Conservation (phyloP, 1,140 invertebrate genomes). For the Zophobas morio region DNA sequence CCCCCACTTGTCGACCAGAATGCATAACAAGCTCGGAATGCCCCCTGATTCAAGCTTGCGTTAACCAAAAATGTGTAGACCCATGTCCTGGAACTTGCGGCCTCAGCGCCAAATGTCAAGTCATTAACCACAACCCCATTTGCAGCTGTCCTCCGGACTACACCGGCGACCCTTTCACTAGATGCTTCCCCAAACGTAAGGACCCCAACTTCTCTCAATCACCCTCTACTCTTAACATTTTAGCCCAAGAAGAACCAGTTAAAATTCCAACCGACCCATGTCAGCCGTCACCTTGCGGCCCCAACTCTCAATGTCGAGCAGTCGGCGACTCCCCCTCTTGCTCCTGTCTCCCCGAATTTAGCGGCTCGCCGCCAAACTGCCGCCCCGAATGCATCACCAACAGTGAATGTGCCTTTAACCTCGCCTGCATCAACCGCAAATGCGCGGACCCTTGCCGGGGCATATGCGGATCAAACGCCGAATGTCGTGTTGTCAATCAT, state of each 20-base stretch:
- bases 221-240: slow-evolving; percentile 51
- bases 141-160: slow-evolving; percentile 81
- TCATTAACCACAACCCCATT: slow-evolving; percentile 77
- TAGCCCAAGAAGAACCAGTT: slow-evolving; percentile 62
- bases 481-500: slow-evolving; percentile 77
- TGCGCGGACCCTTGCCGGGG: slow-evolving; percentile 76
- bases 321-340: slow-evolving; percentile 74
- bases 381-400: slow-evolving; percentile 76
- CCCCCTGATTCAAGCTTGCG: slow-evolving; percentile 76
- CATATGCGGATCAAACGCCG: slow-evolving; percentile 74
- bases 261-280: slow-evolving; percentile 71
- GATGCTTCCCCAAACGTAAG: slow-evolving; percentile 68
- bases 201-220: slow-evolving; percentile 62
- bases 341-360: slow-evolving; percentile 73
- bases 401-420: slow-evolving; percentile 72
- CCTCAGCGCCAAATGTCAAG: slow-evolving; percentile 79
- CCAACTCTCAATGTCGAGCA: slow-evolving; percentile 75
- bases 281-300: slow-evolving; percentile 77
- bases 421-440: slow-evolving; percentile 76
- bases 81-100: slow-evolving; percentile 82
- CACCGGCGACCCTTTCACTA: slow-evolving; percentile 80
- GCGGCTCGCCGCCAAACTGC: slow-evolving; percentile 74
- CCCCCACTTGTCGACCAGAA: slow-evolving; percentile 81
- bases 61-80: slow-evolving; percentile 82
- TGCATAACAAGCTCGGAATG: slow-evolving; percentile 84